Evolutionary conservation across 2,888 invertebrate genomes (phyloP), one percentile per base, ranked within the genome.

Genomic region (Andrena minutula): DNA sequence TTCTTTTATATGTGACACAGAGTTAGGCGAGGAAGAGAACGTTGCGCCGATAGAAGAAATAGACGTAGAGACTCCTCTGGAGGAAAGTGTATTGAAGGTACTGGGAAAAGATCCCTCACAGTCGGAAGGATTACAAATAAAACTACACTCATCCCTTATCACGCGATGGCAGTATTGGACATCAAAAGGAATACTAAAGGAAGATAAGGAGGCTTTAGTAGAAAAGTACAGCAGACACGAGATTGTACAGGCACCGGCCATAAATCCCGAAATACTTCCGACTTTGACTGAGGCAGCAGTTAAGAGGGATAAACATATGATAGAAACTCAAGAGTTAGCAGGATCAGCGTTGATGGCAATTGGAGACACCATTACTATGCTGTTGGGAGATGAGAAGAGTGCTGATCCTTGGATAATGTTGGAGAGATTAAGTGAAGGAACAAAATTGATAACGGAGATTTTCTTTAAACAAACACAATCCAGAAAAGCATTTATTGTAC

Each of bases 41-140:
- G 35, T 35, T 35, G 35, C 35, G 0, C 35, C 35, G 35, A 2
- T 3, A 35, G 35, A 49, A n/a, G 49, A 49, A n/a, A 2, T n/a
- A 0, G n/a, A 7, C 0, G 0, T n/a, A 49, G 49, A 49, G 1
- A 6, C 6, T n/a, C 49, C n/a, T 0, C 0, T 49, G n/a, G n/a
- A 49, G n/a, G n/a, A 49, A 5, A n/a, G n/a, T n/a, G 16, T 49
- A n/a, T 7, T n/a, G 2, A 7, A 49, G 16, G 49, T 49, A n/a
- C n/a, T 49, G 49, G 49, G 49, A 49, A 49, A 49, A n/a, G n/a
- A 49, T 49, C 16, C n/a, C 0, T 49, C 49, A 6, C 1, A 16
- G 6, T 49, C 8, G 6, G n/a, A 49, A n/a, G 49, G n/a, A 0
- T 49, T 49, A 20, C 4, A 58, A 0, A 26, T 26, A 3, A 53